Evolutionary conservation across 2,888 invertebrate species (phyloP).

Genomic region (Cheiracanthium punctorium): DNA sequence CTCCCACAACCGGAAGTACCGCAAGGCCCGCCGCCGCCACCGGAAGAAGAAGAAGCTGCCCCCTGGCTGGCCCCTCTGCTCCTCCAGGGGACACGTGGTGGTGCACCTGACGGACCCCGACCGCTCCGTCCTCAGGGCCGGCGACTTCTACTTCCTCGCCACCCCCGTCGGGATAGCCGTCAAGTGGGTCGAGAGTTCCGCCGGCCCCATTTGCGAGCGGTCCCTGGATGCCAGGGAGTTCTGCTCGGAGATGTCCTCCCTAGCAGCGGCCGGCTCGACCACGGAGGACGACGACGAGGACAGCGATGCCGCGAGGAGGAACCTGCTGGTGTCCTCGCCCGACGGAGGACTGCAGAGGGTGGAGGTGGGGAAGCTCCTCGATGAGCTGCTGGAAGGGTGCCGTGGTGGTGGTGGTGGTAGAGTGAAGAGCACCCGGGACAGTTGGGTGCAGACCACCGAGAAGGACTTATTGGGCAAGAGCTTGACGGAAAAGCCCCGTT

Average conservation of each 20-base stretch:
- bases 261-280: constrained; percentile 1
- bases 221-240: constrained; percentile 51
- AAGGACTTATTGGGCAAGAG: not conserved
- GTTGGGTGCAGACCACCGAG: constrained; percentile 62
- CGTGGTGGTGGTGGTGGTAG: constrained; percentile 14
- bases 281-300: constrained; percentile 30
- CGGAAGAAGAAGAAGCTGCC: constrained; percentile 10
- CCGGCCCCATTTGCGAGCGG: constrained; percentile 3
- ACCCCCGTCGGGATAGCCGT: constrained; percentile 33
- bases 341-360: constrained; percentile 36
- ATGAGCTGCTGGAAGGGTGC: constrained; percentile 31
- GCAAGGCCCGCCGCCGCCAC: constrained; percentile 3
- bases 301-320: not conserved
- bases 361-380: constrained; percentile 22
- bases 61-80: constrained; percentile 48
- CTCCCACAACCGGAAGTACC: not conserved
- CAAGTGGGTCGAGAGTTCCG: constrained; percentile 29
- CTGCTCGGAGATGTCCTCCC: constrained; percentile 40
- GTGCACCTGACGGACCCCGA: constrained; percentile 43
- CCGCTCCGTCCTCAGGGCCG: constrained; percentile 20
- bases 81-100: constrained; percentile 43
- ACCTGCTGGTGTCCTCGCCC: constrained; percentile 22
- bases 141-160: constrained; percentile 61
- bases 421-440: constrained; percentile 36
- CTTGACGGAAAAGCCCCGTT: not conserved